Conservation (phyloP, 2,888 invertebrate genomes). For the Scaptomyza reducta region DNA sequence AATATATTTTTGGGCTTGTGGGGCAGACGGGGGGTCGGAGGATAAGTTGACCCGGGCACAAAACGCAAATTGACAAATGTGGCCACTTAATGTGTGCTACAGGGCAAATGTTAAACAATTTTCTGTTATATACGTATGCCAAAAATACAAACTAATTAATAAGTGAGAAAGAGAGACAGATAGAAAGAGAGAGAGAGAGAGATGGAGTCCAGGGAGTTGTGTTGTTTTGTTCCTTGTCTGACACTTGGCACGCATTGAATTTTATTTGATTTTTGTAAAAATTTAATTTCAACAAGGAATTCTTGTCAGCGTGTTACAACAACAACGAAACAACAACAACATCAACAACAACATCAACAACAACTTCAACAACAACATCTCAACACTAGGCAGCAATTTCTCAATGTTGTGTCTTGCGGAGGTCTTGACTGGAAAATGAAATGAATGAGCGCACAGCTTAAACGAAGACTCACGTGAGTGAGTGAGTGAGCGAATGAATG, state of each 20-base stretch:
- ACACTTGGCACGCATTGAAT: constrained; percentile 62
- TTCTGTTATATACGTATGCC: constrained; percentile 69
- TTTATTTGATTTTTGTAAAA: constrained; percentile 77
- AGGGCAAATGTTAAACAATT: constrained; percentile 77
- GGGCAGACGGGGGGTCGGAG: no score
- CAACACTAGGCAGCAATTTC: constrained; percentile 69
- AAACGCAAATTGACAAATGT: constrained; percentile 76
- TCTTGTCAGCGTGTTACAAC: constrained; percentile 49
- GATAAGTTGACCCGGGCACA: constrained; percentile 57
- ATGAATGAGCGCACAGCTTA: constrained; percentile 46
- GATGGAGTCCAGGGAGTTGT: constrained; percentile 38
- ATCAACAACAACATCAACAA: constrained; percentile 22
- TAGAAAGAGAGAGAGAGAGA: constrained; percentile 1
- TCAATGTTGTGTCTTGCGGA: constrained; percentile 55
- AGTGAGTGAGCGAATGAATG: constrained; percentile 30
- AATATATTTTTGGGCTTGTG: no score
- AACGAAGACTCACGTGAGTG: constrained; percentile 13
- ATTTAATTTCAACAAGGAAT: constrained; percentile 77
- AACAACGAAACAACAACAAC: not conserved
- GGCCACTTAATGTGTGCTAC: constrained; percentile 77
- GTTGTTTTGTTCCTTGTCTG: constrained; percentile 9
- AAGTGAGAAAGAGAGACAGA: constrained; percentile 28
- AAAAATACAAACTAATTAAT: constrained; percentile 80
- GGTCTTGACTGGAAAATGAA: constrained; percentile 39
- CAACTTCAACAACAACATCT: constrained; percentile 20